Evolutionary conservation across 2,888 invertebrate genomes (phyloP), one percentile per base, ranked within the genome.

Genomic region (Drosophila anomalata): DNA sequence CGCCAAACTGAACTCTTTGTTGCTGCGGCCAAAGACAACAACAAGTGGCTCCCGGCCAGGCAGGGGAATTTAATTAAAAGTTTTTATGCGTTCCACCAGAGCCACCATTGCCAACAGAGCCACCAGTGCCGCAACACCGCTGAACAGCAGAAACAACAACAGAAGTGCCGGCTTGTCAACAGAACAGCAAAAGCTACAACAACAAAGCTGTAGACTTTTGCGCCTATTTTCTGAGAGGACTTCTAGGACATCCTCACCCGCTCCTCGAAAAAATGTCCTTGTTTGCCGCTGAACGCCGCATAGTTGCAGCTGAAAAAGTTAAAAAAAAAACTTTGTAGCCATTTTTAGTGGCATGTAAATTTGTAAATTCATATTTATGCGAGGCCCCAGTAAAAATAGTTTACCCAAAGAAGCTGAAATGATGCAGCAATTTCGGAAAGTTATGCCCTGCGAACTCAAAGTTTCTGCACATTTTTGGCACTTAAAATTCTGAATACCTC

Each of bases 61-160:
- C 61, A 53, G 47, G 68, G 68, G 72, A 85, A 81, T 87, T 82
- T 81, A 82, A 82, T 87, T 82, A 87, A 82, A 82, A 82, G 84
- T 85, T 87, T 80, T 60, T 56, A 47, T 69, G 59, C 55, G 65
- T 56, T 66, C 56, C 51, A 33, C 62, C 51, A 74, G 41, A 56
- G 36, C 56, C 51, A 33, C 65, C 51, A 74, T 36, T 54, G 36
- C 60, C 58, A 33, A 62, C 51, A 74, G 41, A 56, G 36, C 56
- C 51, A 33, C 65, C 51, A 74, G 41, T 54, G 36, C 60, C 58
- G 26, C 65, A 63, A 50, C 57, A 70, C 22, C 41, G 61, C 31
- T 47, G 58, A 20, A 46, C 20, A 20, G 33, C 17, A 50, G 39
- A 48, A 51, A 48, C 55, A 69, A 33, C 52, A 59, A 60, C 55